These are phyloP conservation scores for Calonectris borealis DNA, from an alignment of 2,113 vertebrate genomes.

Conservation along the genomic window DNA sequence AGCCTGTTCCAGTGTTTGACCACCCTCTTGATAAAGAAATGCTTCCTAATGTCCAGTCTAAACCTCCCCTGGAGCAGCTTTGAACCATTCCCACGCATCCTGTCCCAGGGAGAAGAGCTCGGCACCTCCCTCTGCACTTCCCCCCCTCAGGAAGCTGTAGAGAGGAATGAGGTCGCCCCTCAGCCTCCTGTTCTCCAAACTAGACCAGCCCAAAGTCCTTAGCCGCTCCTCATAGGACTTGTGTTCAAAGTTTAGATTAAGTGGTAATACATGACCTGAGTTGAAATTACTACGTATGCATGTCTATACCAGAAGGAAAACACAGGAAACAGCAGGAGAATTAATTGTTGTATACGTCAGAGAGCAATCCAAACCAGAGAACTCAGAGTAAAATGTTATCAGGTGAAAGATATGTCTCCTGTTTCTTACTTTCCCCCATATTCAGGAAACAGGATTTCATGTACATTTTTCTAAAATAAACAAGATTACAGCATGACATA, in stretches of 20 bases:
- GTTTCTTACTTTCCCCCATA: neutral
- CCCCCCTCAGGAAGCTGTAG: neutral
- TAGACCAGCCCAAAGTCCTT: neutral
- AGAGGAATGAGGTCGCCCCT: accelerated
- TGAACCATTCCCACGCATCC: accelerated
- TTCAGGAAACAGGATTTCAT: neutral
- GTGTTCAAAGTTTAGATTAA: neutral
- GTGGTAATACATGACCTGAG: neutral
- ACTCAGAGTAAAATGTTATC: neutral
- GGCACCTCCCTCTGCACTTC: neutral
- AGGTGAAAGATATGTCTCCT: neutral
- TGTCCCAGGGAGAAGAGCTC: accelerated
- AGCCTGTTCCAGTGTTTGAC: neutral
- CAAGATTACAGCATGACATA: neutral
- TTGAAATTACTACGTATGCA: neutral
- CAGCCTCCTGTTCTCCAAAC: neutral
- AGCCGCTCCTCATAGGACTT: neutral
- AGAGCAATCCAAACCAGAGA: neutral
- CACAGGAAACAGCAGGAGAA: neutral
- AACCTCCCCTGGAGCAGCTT: neutral
- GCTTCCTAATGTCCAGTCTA: neutral
- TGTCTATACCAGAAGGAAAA: neutral
- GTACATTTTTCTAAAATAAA: conserved; percentile 30
- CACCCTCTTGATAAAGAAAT: neutral
- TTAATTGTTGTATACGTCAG: neutral